Base-by-base conservation (phyloP, 2,888 invertebrate species). In the Andrena marginata region DNA sequence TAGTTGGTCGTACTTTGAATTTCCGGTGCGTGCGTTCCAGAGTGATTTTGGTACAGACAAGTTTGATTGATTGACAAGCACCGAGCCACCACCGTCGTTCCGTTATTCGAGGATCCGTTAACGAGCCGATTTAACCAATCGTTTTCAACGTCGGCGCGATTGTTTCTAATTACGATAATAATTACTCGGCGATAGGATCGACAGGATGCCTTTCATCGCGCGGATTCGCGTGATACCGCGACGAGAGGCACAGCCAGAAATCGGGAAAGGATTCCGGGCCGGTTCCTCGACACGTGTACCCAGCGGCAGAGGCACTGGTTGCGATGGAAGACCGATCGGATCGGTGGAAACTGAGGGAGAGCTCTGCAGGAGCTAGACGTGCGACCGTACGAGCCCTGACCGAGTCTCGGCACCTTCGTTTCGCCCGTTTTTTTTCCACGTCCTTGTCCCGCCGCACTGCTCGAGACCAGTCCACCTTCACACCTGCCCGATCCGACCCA, bases 1-100 rank as follows among this genome's bases (percentile, higher is more conserved):
- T 88, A 88, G 84, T 88, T 88, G 88, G 88, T 88, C 88, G 88
- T 88, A 88, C 88, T 85, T 87, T 84, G 88, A 87, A 88, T 65
- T 77, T 68, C 84, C 88, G 86, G 87, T 77, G 82, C 78, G 78
- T 65, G 51, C 51, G 56, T 78, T 78, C 54, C 68, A 62, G 78
- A 72, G 54, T 81, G 84, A 78, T 85, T 86, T 86, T 80, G 86
- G 78, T 87, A 83, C 78, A 78, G 80, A 74, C 65, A 80, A 35
- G 67, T 85, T 87, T 85, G 86, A 86, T 86, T 82, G 76, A 42
- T 42, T 42, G 42, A 42, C 42, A 74, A 86, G 68, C 75, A 77
- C 67, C 84, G 82, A 75, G 69, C 63, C 54, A 26, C 49, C 62
- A 42, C 68, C 77, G 80, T 54, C 65, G 23, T 51, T 13, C 60